Evolutionary conservation across 2,797 vertebrate species (phyloP).

Genomic region (Chloroceryle inda): DNA sequence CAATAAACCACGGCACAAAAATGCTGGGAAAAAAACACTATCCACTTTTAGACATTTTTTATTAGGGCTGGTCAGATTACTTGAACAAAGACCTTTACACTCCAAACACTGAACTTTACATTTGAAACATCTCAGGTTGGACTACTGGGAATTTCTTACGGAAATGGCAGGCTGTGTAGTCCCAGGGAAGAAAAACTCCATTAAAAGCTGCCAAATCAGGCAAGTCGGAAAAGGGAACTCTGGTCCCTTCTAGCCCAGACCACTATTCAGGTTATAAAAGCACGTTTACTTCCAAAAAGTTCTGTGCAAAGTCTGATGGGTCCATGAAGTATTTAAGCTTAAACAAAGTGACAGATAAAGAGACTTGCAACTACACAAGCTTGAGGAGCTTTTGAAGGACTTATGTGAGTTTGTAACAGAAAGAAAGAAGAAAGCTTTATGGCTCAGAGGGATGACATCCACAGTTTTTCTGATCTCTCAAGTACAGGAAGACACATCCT

Average conservation of each 20-base stretch:
- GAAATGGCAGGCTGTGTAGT: not conserved
- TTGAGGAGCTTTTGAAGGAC: not conserved
- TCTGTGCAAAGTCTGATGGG: not conserved
- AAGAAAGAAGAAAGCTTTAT: not conserved
- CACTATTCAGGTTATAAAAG: not conserved
- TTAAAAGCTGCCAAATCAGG: not conserved
- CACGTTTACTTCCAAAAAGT: not conserved
- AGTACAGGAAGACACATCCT: not conserved
- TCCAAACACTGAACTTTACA: not conserved
- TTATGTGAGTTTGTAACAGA: not conserved
- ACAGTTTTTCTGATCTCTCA: not conserved
- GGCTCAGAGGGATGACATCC: not conserved
- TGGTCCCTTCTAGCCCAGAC: not conserved
- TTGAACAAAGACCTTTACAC: not conserved
- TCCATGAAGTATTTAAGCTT: not conserved
- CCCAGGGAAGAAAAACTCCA: not conserved
- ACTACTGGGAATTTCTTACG: not conserved
- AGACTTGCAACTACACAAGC: not conserved
- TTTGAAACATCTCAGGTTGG: not conserved
- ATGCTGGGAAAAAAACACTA: not conserved
- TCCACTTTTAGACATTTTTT: not conserved
- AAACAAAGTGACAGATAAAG: slow-evolving; percentile 10
- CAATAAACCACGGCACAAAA: not conserved
- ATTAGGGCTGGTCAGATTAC: not conserved
- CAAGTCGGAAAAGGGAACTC: not conserved